phyloP scores from a whole-genome alignment of 2,113 vertebrate genomes.

The Clarias batrachus region DNA sequence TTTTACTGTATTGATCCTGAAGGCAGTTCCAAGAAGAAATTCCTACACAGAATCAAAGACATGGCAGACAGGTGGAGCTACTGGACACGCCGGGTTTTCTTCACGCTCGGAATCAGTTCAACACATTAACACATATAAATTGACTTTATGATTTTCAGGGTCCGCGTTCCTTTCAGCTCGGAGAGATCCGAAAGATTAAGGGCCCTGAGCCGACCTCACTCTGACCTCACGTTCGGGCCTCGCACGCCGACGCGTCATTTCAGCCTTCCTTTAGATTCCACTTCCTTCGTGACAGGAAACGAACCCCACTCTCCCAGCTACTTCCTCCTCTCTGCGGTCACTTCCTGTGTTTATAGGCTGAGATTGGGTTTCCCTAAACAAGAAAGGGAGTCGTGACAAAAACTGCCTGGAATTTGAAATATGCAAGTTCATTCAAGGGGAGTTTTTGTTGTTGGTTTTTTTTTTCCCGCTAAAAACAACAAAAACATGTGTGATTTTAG shows the following conservation, averaged over 20 bases:
- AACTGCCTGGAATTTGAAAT: conserved; percentile 19
- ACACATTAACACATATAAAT: background rate
- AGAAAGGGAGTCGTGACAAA: conserved; percentile 11
- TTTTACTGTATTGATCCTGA: no score
- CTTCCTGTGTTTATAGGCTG: conserved; percentile 40
- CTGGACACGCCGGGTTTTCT: no score
- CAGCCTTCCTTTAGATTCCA: conserved; percentile 27
- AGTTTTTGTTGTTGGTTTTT: background rate
- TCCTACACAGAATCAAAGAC: no score
- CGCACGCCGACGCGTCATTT: conserved; percentile 16
- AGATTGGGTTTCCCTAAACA: conserved; percentile 38
- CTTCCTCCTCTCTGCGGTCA: conserved; percentile 29
- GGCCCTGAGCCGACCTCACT: background rate
- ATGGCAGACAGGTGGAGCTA: no score
- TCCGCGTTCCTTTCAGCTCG: conserved; percentile 22
- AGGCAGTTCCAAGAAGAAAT: no score
- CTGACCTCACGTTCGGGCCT: conserved; percentile 36
- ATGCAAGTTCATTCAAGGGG: conserved; percentile 16
- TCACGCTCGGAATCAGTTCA: no score
- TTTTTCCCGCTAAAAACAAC: background rate
- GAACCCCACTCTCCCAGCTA: conserved; percentile 6
- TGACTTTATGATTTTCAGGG: conserved; percentile 18
- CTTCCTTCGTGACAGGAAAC: conserved; percentile 53
- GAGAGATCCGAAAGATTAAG: conserved; percentile 22
- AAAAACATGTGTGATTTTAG: background rate